Evolutionary conservation across 2,797 vertebrate species (phyloP).

Genomic region (Etheostoma nigrum): DNA sequence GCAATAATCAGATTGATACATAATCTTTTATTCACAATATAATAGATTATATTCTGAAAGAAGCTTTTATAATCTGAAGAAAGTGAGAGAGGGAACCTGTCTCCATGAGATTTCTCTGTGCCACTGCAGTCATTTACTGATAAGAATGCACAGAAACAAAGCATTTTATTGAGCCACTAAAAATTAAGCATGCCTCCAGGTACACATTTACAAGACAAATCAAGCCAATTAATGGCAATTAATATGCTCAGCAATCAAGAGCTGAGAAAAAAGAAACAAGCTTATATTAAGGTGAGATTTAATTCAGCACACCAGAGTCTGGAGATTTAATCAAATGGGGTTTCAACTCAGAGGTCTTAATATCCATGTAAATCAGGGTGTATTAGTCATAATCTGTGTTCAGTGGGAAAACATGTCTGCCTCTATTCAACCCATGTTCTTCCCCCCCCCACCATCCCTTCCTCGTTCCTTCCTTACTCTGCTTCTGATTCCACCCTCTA

Average conservation of each 20-base stretch:
- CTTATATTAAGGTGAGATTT: slow-evolving; percentile 44
- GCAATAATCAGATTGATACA: slow-evolving; percentile 38
- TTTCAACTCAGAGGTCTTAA: slow-evolving; percentile 46
- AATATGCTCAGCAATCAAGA: slow-evolving; percentile 42
- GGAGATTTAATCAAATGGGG: slow-evolving; percentile 53
- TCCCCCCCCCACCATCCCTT: background rate
- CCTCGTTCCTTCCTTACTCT: background rate
- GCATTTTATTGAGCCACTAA: slow-evolving; percentile 22
- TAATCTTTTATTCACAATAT: slow-evolving; percentile 42
- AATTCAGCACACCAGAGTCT: slow-evolving; percentile 38
- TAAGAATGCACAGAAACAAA: slow-evolving; percentile 49
- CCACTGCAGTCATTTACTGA: slow-evolving; percentile 32
- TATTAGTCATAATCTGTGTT: slow-evolving; percentile 52
- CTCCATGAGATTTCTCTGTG: slow-evolving; percentile 5
- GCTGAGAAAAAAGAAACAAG: slow-evolving; percentile 29
- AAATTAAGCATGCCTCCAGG: slow-evolving; percentile 38
- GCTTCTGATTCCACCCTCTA: background rate
- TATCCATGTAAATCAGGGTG: slow-evolving; percentile 63
- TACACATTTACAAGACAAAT: slow-evolving; percentile 54
- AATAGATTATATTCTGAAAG: slow-evolving; percentile 32
- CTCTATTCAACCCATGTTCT: slow-evolving; percentile 14
- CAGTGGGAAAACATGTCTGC: slow-evolving; percentile 1
- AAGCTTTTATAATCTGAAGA: slow-evolving; percentile 40
- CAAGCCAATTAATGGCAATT: slow-evolving; percentile 55
- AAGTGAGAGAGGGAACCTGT: slow-evolving; percentile 17